These are phyloP conservation scores for Parnassius smintheus DNA, from an alignment of 2,888 invertebrate genomes.

Conservation along the genomic window DNA sequence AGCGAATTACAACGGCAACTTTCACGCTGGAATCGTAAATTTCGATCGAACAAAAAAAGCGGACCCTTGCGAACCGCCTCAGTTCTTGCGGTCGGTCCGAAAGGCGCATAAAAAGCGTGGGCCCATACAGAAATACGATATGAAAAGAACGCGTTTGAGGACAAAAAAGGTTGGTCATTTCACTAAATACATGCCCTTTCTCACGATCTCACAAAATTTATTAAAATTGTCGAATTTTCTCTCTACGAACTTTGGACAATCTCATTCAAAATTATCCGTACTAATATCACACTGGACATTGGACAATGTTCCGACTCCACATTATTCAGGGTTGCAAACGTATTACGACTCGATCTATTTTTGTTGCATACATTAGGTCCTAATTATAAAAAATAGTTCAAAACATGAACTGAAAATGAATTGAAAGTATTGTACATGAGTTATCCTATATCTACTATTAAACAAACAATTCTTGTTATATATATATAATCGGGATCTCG, in stretches of 20 bases:
- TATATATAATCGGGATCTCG: no score
- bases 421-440: no score
- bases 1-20: constrained; percentile 31
- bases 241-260: background rate
- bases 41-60: constrained; percentile 42
- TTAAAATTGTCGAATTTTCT: constrained; percentile 14
- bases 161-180: constrained; percentile 22
- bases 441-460: no score
- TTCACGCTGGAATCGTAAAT: constrained; percentile 24
- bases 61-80: constrained; percentile 50
- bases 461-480: no score
- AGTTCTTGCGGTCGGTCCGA: constrained; percentile 49
- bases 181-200: constrained; percentile 23
- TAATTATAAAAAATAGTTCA: no score
- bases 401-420: no score
- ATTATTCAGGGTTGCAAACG: no score
- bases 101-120: constrained; percentile 10
- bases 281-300: no score
- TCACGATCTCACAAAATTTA: constrained; percentile 18
- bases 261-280: background rate
- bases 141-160: constrained; percentile 21
- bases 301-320: no score
- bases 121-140: constrained; percentile 18
- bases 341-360: no score
- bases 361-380: no score